Evolutionary conservation across 2,113 vertebrate genomes (phyloP).

Genomic region (Entelurus aequoreus): DNA sequence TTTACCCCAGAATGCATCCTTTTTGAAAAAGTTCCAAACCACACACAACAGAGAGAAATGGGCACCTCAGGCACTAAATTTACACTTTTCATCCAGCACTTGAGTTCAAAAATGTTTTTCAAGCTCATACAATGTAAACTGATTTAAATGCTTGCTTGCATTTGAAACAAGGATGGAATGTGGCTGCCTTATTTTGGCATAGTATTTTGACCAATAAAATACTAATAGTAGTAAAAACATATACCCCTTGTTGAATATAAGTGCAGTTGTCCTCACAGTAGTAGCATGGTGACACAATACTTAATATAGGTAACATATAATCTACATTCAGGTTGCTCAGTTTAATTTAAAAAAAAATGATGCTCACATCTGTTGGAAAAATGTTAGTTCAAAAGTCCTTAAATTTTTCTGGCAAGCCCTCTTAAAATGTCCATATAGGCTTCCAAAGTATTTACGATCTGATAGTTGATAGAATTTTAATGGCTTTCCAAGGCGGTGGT

Average conservation of each 20-base stretch:
- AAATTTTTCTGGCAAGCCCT: constrained; percentile 6
- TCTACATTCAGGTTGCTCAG: constrained; percentile 7
- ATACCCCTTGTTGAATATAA: too few species aligned
- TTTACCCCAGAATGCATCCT: constrained; percentile 35
- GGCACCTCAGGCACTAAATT: constrained; percentile 15
- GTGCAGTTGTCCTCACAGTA: neutral
- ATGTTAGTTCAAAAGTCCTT: constrained; percentile 6
- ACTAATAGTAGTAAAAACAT: too few species aligned
- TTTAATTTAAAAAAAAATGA: constrained; percentile 19
- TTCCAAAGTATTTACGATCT: constrained; percentile 61
- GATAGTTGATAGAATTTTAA: constrained; percentile 65
- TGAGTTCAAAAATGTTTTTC: constrained; percentile 14
- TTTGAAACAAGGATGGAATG: constrained; percentile 8
- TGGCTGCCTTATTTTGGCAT: constrained; percentile 4
- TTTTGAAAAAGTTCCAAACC: constrained; percentile 35
- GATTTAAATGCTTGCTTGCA: constrained; percentile 14
- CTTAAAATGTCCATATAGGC: constrained; percentile 42
- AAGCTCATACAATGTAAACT: constrained; percentile 15
- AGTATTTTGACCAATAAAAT: too few species aligned
- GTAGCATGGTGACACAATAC: neutral
- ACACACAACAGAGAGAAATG: constrained; percentile 24
- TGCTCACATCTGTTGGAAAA: constrained; percentile 18
- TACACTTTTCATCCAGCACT: constrained; percentile 16
- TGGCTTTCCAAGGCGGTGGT: constrained; percentile 73
- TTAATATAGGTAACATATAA: neutral